A percentile compares a stretch with the other conserved stretches of the same genome.
These are phyloP conservation scores for Coenonympha arcania DNA, from an alignment of 2,888 invertebrate species.

Conservation along the genomic window DNA sequence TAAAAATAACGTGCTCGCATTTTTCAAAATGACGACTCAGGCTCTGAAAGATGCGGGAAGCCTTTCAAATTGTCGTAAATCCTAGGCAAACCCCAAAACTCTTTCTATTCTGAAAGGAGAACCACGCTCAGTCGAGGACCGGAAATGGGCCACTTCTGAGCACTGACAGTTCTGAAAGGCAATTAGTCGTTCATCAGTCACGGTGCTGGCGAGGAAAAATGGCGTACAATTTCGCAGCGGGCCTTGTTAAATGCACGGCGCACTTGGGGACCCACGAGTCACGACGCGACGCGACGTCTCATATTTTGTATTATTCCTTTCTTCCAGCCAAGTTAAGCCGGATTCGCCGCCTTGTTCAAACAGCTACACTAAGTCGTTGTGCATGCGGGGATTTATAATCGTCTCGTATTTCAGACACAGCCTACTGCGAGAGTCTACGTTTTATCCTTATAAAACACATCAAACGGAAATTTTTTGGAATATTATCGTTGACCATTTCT, in stretches of 20 bases:
- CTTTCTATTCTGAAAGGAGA: too few relatives aligned
- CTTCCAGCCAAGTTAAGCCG: slow-evolving; percentile 16
- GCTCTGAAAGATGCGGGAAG: too few relatives aligned
- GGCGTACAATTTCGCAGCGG: slow-evolving; percentile 14
- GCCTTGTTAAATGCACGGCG: slow-evolving; percentile 14
- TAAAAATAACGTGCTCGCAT: too few relatives aligned
- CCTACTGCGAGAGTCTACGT: not conserved
- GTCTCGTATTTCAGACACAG: not conserved
- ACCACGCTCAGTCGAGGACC: too few relatives aligned
- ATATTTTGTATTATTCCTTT: slow-evolving; percentile 15
- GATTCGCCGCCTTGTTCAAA: slow-evolving; percentile 15
- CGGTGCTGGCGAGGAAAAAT: slow-evolving; percentile 17
- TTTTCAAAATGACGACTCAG: too few relatives aligned
- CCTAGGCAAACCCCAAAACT: too few relatives aligned
- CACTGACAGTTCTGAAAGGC: too few relatives aligned
- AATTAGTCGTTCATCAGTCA: slow-evolving; percentile 12
- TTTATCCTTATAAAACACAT: not conserved
- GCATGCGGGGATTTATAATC: slow-evolving; percentile 5
- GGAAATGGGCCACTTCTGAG: too few relatives aligned
- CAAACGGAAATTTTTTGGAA: not conserved
- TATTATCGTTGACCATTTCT: not conserved
- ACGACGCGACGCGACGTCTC: slow-evolving; percentile 6
- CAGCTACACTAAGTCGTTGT: slow-evolving; percentile 5
- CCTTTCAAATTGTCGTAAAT: too few relatives aligned
- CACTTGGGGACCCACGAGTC: slow-evolving; percentile 10